phyloP scores from a whole-genome alignment of 1,140 invertebrate species.

The Drosophila tani region DNA sequence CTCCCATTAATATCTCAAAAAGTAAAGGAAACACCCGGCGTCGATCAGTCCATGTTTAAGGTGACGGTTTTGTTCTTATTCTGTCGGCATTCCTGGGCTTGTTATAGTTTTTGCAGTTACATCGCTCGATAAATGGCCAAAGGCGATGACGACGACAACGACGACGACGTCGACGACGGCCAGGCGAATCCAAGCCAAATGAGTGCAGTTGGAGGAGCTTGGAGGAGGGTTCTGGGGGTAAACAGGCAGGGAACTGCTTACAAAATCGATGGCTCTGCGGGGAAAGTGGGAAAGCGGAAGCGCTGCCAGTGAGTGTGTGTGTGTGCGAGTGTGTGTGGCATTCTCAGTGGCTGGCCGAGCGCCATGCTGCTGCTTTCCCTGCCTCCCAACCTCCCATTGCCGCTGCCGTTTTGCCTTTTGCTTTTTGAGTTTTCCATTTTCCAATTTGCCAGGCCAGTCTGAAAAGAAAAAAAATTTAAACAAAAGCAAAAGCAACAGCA shows the following conservation, averaged over 20 bases:
- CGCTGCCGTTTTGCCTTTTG: slow-evolving; percentile 35
- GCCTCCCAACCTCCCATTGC: neutral
- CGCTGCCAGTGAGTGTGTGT: neutral
- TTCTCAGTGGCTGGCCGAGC: slow-evolving; percentile 39
- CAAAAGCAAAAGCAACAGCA: slow-evolving; percentile 37
- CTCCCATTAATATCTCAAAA: neutral
- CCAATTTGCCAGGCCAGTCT: slow-evolving; percentile 61
- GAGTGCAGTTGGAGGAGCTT: slow-evolving; percentile 41
- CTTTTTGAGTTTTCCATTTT: slow-evolving; percentile 70
- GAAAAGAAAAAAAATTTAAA: slow-evolving; percentile 40
- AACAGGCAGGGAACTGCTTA: slow-evolving; percentile 24
- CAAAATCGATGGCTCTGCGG: slow-evolving; percentile 48
- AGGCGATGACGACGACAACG: slow-evolving; percentile 41
- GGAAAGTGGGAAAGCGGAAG: slow-evolving; percentile 1
- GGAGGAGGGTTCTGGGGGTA: neutral
- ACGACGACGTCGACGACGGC: slow-evolving; percentile 29
- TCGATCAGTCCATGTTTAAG: slow-evolving; percentile 23
- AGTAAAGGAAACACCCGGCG: neutral
- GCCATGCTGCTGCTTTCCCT: slow-evolving; percentile 12
- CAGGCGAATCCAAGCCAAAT: slow-evolving; percentile 53
- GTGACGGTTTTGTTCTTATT: slow-evolving; percentile 15
- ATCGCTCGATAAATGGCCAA: slow-evolving; percentile 58
- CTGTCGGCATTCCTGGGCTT: slow-evolving; percentile 34
- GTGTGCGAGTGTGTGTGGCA: slow-evolving; percentile 6
- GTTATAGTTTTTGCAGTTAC: slow-evolving; percentile 26